A percentile compares a stretch with the other conserved stretches of the same genome.
Conservation (phyloP, 2,113 vertebrate species). For the Neolamprologus kungweensis region DNA sequence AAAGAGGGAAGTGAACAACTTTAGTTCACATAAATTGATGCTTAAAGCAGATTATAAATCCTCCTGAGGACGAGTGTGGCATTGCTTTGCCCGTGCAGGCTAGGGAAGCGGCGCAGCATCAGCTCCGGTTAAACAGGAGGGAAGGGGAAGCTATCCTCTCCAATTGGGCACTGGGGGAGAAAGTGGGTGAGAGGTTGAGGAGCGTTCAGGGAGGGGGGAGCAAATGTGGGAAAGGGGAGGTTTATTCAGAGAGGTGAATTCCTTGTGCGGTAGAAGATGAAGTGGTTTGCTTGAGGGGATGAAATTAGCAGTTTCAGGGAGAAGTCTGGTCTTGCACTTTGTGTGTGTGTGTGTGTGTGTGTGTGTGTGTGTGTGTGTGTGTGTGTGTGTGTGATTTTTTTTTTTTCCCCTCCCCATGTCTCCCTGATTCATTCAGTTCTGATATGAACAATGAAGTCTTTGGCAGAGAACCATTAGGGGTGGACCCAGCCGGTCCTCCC, state of each 20-base stretch:
- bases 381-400: neutral
- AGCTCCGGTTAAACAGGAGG: neutral
- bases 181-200: constrained; percentile 72
- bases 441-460: constrained; percentile 1
- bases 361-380: neutral
- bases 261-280: neutral
- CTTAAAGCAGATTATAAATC: neutral
- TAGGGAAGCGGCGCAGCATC: neutral
- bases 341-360: neutral
- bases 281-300: neutral
- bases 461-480: neutral
- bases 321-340: neutral
- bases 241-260: constrained; percentile 19
- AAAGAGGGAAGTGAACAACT: neutral
- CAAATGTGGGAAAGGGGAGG: constrained; percentile 4
- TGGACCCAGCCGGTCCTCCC: constrained; percentile 13
- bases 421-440: neutral
- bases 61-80: neutral
- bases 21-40: neutral
- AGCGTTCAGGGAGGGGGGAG: neutral
- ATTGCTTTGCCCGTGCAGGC: neutral
- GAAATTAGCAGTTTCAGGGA: neutral
- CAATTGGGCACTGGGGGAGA: constrained; percentile 36
- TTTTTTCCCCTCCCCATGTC: neutral
- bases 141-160: constrained; percentile 28